Evolutionary conservation across 2,113 vertebrate species (phyloP), one percentile per base, ranked within the genome.

Genomic region (Megaceryle torquata): DNA sequence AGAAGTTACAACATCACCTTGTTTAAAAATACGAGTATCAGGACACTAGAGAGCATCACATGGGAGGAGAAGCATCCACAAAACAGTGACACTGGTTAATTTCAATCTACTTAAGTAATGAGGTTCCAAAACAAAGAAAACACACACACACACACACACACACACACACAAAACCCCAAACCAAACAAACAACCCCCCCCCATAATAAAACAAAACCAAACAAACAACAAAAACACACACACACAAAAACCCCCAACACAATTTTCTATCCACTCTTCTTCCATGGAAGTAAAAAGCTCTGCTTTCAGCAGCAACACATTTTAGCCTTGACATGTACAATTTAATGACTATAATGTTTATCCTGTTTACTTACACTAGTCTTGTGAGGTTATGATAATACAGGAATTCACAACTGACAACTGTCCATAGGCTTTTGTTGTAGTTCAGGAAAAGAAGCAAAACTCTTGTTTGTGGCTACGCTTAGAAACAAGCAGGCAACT

Each of bases 401-500:
- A 86, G 21, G 15, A 63, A 54, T 9, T 79, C 33, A 70, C 6
- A 85, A 24, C 8, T 78, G 15, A 13, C 41, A 84, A 18, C 21
- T 13, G 9, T 10, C 24, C 43, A 4, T 10, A 21, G 1, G 28
- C 24, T 54, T 69, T 24, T 39, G 15, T 20, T 60, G 21, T 6
- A 41, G 9, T 9, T 59, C n/a, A 33, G 48, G 18, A 43, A 72
- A 87, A 72, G 43, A 43, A 69, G 46, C 6, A 68, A 82, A 85
- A 10, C 18, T 5, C 24, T 53, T 15, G 7, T 5, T 81, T 1
- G 1, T 2, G 2, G 25, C 33, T n/a, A 39, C 29, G 8, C 15
- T 70, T 46, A 10, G 33, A 60, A 61, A 80, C 16, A 54, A 79
- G 53, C 15, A 35, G 17, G 11, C 13, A 72, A 70, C 10, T 19